phyloP scores from a whole-genome alignment of 2,113 vertebrate genomes.

The Montifringilla adamsi region DNA sequence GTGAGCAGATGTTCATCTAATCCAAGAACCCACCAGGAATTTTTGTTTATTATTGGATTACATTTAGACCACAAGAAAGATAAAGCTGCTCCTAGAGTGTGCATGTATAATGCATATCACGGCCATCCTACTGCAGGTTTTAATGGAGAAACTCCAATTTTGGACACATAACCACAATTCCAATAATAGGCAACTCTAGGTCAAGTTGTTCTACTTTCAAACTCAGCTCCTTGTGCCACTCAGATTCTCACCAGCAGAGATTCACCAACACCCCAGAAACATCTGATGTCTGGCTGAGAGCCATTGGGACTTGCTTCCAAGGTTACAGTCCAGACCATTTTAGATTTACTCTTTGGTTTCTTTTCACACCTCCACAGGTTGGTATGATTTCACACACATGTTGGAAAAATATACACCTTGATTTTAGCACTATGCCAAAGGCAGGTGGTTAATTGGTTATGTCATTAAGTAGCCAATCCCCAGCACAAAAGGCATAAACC shows the following conservation, averaged over 20 bases:
- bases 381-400: not conserved
- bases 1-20: slow-evolving; percentile 28
- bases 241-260: not conserved
- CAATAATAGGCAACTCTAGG: not conserved
- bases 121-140: not conserved
- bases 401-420: not conserved
- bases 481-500: not conserved
- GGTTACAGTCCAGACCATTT: not conserved
- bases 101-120: not conserved
- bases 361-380: not conserved
- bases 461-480: not conserved
- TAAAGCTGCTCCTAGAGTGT: not conserved
- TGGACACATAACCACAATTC: not conserved
- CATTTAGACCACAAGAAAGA: not conserved
- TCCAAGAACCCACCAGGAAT: not conserved
- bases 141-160: not conserved
- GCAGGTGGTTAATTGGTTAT: not conserved
- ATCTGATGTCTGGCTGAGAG: not conserved
- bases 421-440: not conserved
- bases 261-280: not conserved
- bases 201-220: not conserved
- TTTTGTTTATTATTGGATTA: slow-evolving; percentile 2
- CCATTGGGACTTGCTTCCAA: not conserved
- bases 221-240: not conserved
- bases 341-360: not conserved